A percentile compares a stretch with the other conserved stretches of the same genome.
These are phyloP conservation scores for Willisornis vidua DNA, from an alignment of 2,113 vertebrate species.

Conservation along the genomic window DNA sequence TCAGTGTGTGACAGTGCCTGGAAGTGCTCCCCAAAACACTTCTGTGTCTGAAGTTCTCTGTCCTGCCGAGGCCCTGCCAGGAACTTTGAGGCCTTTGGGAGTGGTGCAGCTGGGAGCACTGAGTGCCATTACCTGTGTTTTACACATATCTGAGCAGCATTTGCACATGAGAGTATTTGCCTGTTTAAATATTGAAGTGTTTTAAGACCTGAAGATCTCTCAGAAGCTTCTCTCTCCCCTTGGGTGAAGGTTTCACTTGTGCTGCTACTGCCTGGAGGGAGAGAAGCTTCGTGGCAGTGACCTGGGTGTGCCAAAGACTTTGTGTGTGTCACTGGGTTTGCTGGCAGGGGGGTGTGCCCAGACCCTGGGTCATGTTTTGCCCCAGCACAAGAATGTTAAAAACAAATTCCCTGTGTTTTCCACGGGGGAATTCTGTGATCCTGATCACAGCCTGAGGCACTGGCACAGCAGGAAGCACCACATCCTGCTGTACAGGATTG, in stretches of 20 bases:
- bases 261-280: neutral
- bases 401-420: neutral
- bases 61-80: neutral
- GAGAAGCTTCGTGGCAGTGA: neutral
- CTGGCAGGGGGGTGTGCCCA: neutral
- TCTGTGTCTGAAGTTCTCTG: neutral
- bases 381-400: neutral
- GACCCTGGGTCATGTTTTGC: neutral
- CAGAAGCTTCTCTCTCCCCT: neutral
- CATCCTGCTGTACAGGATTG: neutral
- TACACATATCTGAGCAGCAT: neutral
- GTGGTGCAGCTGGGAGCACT: neutral
- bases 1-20: rapidly evolving
- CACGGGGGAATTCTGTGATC: neutral
- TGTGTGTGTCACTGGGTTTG: neutral
- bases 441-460: neutral
- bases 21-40: neutral
- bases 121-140: neutral
- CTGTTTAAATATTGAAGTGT: neutral
- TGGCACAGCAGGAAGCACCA: neutral
- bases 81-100: rapidly evolving
- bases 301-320: neutral
- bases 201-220: neutral
- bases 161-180: neutral
- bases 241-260: neutral